phyloP scores from a whole-genome alignment of 2,113 vertebrate species.

The Murina feae region DNA sequence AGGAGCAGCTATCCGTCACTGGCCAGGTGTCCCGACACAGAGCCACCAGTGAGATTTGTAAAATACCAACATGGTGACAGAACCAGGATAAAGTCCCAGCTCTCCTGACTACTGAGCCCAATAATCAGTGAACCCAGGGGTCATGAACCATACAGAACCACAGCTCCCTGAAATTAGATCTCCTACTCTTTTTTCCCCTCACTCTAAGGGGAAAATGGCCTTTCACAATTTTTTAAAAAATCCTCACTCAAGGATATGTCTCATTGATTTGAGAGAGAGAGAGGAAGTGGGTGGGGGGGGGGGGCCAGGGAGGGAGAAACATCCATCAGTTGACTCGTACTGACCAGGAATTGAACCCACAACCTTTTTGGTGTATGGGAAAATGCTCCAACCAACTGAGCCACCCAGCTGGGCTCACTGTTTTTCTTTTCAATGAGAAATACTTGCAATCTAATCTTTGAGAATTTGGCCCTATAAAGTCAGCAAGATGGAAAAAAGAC shows the following conservation, averaged over 20 bases:
- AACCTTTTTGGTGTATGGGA: too few relatives aligned
- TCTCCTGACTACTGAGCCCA: not conserved
- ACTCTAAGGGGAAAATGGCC: not conserved
- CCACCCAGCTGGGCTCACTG: not conserved
- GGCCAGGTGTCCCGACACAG: not conserved
- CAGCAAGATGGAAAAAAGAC: not conserved
- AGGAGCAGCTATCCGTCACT: not conserved
- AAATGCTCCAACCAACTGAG: too few relatives aligned
- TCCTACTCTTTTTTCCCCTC: not conserved
- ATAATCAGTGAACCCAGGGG: not conserved
- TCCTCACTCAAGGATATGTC: too few relatives aligned
- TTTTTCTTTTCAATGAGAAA: not conserved
- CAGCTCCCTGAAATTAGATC: not conserved
- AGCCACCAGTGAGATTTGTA: not conserved
- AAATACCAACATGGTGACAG: not conserved
- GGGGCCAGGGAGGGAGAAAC: too few relatives aligned
- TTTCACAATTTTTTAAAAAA: not conserved
- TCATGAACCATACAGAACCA: not conserved
- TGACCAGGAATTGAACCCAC: too few relatives aligned
- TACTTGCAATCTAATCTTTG: not conserved
- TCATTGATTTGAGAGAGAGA: too few relatives aligned
- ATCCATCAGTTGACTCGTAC: too few relatives aligned
- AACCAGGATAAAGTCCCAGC: not conserved
- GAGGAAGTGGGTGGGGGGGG: too few relatives aligned
- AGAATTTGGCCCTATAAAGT: not conserved